Conservation (phyloP, 1,140 invertebrate genomes). For the Drosophila bipectinata region DNA sequence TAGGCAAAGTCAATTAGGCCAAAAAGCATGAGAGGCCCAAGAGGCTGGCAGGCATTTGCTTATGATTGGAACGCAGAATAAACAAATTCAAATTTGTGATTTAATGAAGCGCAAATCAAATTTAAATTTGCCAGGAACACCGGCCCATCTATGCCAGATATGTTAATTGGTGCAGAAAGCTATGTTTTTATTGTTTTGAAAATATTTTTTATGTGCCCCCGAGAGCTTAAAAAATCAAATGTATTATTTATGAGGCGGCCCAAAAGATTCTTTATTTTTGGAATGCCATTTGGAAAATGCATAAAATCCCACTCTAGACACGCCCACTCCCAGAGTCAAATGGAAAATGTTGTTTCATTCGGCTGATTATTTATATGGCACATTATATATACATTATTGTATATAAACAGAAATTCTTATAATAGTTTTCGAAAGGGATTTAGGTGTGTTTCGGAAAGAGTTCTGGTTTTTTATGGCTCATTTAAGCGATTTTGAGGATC, state of each 20-base stretch:
- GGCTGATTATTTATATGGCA: slow-evolving; percentile 67
- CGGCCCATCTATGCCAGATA: slow-evolving; percentile 15
- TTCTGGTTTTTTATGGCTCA: neutral
- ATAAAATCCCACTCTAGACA: slow-evolving; percentile 60
- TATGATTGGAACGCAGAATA: slow-evolving; percentile 38
- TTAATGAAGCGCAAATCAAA: slow-evolving; percentile 71
- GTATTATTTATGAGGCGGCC: slow-evolving; percentile 68
- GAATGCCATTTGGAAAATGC: slow-evolving; percentile 48
- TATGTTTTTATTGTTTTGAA: slow-evolving; percentile 26
- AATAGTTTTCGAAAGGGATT: slow-evolving; percentile 45
- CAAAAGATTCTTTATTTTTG: slow-evolving; percentile 46
- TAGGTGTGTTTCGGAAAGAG: neutral
- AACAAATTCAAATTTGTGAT: slow-evolving; percentile 65
- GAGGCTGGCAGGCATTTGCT: slow-evolving; percentile 41
- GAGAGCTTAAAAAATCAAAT: slow-evolving; percentile 32
- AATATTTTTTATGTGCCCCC: slow-evolving; percentile 42
- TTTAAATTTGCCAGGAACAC: slow-evolving; percentile 27
- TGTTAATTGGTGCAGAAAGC: slow-evolving; percentile 71
- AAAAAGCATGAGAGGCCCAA: slow-evolving; percentile 20
- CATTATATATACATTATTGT: no score
- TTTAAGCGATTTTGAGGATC: slow-evolving; percentile 2
- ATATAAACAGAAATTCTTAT: slow-evolving; percentile 24
- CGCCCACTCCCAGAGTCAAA: slow-evolving; percentile 47
- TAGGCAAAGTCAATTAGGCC: slow-evolving; percentile 64
- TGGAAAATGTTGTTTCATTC: slow-evolving; percentile 37